These are phyloP conservation scores for Glyptemys insculpta DNA, from an alignment of 2,797 vertebrate genomes.

Conservation along the genomic window DNA sequence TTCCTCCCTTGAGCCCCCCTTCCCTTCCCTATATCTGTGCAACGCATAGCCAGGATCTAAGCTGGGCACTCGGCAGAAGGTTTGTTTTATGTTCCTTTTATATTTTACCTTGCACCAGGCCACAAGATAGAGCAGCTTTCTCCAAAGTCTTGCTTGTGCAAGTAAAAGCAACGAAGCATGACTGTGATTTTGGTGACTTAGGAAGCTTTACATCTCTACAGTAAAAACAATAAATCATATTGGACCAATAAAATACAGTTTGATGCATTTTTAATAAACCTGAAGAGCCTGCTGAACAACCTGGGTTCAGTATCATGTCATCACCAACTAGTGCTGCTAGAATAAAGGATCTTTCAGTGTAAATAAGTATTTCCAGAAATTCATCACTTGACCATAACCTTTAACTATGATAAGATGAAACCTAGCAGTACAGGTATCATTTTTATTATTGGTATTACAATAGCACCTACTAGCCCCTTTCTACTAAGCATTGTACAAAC, in stretches of 20 bases:
- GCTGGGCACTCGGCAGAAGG: not conserved
- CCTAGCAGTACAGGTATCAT: not conserved
- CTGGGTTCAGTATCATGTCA: not conserved
- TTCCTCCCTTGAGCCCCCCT: not conserved
- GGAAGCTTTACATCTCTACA: not conserved
- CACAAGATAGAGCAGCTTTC: not conserved
- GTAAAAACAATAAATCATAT: constrained; percentile 22
- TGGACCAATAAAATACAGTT: constrained; percentile 23
- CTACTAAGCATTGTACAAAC: not conserved
- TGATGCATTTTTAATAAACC: constrained; percentile 42
- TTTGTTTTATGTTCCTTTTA: not conserved
- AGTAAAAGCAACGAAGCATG: constrained; percentile 11
- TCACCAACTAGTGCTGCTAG: not conserved
- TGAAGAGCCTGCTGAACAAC: not conserved
- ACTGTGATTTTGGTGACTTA: constrained; percentile 9
- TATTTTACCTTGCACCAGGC: constrained; percentile 10
- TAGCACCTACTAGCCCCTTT: not conserved
- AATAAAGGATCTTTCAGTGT: not conserved
- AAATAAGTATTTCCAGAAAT: not conserved
- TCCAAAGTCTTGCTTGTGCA: not conserved
- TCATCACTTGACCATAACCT: not conserved
- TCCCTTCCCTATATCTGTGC: not conserved
- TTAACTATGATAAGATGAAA: not conserved
- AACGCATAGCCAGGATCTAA: not conserved
- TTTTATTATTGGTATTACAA: not conserved